A percentile compares a stretch with the other conserved stretches of the same genome.
Conservation (phyloP, 2,797 vertebrate genomes). For the Sebastes vulpes region DNA sequence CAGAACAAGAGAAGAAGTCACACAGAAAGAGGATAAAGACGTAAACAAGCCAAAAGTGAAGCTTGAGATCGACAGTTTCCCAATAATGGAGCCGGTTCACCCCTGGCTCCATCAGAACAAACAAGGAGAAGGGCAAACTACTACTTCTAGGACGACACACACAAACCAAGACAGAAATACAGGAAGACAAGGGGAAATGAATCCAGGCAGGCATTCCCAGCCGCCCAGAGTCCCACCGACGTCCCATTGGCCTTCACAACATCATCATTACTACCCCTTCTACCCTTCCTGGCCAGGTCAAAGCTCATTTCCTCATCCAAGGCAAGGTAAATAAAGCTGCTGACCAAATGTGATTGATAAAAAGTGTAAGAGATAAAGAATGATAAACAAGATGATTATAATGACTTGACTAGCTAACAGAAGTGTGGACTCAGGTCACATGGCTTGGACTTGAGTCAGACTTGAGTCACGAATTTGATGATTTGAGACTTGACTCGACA, state of each 20-base stretch:
- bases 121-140: constrained; percentile 46
- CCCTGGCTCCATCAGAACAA: constrained; percentile 80
- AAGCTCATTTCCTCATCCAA: constrained; percentile 46
- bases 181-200: constrained; percentile 35
- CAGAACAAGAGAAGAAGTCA: constrained; percentile 29
- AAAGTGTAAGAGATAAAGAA: neutral
- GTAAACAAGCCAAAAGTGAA: constrained; percentile 32
- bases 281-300: constrained; percentile 66
- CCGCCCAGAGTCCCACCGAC: constrained; percentile 59
- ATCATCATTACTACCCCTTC: constrained; percentile 31
- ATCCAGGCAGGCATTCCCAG: constrained; percentile 33
- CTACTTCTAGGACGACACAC: constrained; percentile 14
- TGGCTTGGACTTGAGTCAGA: neutral
- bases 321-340: constrained; percentile 55
- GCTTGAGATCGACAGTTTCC: constrained; percentile 41
- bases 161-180: constrained; percentile 42
- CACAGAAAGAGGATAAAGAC: constrained; percentile 2
- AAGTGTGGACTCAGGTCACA: neutral
- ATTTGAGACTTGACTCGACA: neutral
- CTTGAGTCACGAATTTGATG: neutral
- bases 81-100: constrained; percentile 73
- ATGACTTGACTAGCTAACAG: neutral
- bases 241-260: constrained; percentile 55
- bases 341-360: neutral
- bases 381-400: neutral